These are phyloP conservation scores for Haliclona indistincta DNA, from an alignment of 37 sponge, comb jelly and placozoan genomes.

Conservation along the genomic window DNA sequence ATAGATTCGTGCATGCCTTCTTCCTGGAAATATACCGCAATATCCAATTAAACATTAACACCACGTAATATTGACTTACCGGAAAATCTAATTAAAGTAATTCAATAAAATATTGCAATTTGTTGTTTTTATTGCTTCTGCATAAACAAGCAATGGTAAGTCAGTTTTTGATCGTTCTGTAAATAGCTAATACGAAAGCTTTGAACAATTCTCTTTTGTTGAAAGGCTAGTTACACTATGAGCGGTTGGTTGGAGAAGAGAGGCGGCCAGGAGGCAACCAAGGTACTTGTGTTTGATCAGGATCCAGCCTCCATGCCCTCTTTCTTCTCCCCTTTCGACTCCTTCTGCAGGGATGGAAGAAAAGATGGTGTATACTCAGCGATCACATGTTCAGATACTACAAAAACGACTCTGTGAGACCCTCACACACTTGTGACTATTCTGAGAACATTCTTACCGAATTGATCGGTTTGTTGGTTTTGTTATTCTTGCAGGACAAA, in stretches of 20 bases:
- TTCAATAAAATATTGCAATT: no score
- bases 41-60: no score
- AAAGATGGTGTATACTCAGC: constrained; percentile 65
- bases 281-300: constrained; percentile 24
- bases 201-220: background rate
- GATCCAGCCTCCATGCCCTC: background rate
- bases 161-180: no score
- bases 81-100: no score
- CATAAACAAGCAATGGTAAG: no score
- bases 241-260: constrained; percentile 75
- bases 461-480: background rate
- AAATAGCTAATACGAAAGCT: no score
- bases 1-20: no score
- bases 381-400: constrained; percentile 55
- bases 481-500: constrained; percentile 30
- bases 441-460: background rate
- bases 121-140: no score
- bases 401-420: constrained; percentile 58
- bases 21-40: no score
- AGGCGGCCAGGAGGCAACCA: constrained; percentile 61
- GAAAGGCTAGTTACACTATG: background rate
- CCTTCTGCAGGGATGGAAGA: constrained; percentile 59
- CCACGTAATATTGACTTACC: no score
- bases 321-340: background rate
- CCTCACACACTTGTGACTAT: background rate